These are phyloP conservation scores for Pediacus dermestoides DNA, from an alignment of 2,888 invertebrate species.

Conservation along the genomic window DNA sequence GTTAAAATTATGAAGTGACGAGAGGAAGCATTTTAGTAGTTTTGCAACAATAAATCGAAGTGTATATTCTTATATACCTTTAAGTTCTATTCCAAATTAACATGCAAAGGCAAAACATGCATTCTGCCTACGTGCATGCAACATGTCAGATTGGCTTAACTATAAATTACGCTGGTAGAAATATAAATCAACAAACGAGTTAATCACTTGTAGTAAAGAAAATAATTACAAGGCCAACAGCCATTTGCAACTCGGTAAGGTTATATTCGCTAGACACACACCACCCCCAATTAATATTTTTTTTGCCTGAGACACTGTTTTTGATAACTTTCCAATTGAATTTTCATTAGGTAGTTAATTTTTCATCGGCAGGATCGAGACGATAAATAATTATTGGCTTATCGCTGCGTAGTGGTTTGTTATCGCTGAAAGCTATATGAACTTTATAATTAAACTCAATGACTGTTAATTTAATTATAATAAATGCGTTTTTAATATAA, in stretches of 20 bases:
- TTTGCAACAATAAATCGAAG: constrained; percentile 17
- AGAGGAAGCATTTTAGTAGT: constrained; percentile 9
- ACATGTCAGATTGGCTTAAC: constrained; percentile 46
- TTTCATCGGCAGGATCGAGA: no score
- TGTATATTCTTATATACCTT: constrained; percentile 28
- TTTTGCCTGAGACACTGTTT: no score
- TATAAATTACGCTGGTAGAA: constrained; percentile 47
- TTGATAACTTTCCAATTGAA: no score
- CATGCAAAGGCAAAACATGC: constrained; percentile 49
- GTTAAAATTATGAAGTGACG: constrained; percentile 3
- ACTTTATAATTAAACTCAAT: constrained; percentile 11
- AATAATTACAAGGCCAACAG: constrained; percentile 51
- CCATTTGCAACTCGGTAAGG: constrained; percentile 35
- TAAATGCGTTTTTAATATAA: no score
- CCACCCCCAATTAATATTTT: constrained; percentile 26
- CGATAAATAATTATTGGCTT: constrained; percentile 10
- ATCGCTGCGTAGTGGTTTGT: no score
- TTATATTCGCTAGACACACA: constrained; percentile 21
- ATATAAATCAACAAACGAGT: constrained; percentile 52
- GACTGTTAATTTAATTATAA: no score
- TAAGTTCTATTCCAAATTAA: constrained; percentile 45
- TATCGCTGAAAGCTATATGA: no score
- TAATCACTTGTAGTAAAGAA: constrained; percentile 51
- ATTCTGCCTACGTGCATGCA: constrained; percentile 50
- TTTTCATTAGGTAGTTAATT: no score